Conservation (phyloP, 2,113 vertebrate genomes). For the Garra rufa region DNA sequence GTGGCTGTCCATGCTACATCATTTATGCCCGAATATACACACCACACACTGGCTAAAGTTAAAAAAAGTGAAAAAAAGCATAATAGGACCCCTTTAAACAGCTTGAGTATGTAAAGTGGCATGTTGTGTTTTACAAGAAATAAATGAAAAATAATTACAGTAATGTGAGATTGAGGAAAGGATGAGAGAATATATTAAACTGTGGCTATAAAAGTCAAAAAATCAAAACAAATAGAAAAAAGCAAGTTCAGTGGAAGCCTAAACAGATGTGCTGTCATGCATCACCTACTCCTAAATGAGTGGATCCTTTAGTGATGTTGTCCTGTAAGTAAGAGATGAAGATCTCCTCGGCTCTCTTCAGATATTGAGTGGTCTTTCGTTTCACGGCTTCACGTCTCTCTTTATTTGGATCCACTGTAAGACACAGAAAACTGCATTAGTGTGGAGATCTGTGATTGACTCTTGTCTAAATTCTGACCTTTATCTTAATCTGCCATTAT, state of each 20-base stretch:
- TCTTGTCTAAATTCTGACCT: no score
- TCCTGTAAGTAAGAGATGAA: slow-evolving; percentile 94
- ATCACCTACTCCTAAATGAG: slow-evolving; percentile 75
- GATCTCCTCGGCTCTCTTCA: slow-evolving; percentile 95
- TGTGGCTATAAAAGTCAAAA: neutral
- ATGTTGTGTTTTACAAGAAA: no score
- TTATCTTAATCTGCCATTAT: neutral
- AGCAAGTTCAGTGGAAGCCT: neutral
- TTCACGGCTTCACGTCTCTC: slow-evolving; percentile 94
- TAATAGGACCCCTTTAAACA: no score
- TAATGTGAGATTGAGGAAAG: no score
- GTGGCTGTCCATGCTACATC: no score
- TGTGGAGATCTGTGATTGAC: neutral
- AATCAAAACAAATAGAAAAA: no score
- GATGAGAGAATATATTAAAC: no score
- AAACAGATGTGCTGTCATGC: neutral
- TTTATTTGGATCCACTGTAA: slow-evolving; percentile 93
- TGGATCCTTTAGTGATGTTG: slow-evolving; percentile 74
- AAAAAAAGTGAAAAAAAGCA: no score
- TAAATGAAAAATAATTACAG: no score
- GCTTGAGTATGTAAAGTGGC: no score
- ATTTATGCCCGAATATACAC: no score
- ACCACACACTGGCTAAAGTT: no score
- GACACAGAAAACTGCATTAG: slow-evolving; percentile 26
- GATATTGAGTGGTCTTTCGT: slow-evolving; percentile 93